Conservation (phyloP, 2,113 vertebrate species). For the Poicephalus gulielmi region DNA sequence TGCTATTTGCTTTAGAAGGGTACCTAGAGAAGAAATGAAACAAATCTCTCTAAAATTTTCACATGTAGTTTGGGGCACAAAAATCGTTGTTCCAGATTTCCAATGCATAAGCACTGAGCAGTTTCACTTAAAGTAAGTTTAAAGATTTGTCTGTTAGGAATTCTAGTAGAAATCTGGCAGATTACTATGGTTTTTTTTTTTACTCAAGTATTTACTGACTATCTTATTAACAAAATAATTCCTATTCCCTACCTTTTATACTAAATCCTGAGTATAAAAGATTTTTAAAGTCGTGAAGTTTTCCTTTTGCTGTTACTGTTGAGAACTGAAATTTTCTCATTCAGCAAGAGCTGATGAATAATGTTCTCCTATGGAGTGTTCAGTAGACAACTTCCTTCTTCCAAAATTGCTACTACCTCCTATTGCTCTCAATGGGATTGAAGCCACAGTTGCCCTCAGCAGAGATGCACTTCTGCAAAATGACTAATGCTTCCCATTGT, state of each 20-base stretch:
- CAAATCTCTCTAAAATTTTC: neutral
- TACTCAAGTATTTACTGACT: neutral
- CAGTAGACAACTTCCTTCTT: neutral
- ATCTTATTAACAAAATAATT: neutral
- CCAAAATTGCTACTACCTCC: constrained; percentile 47
- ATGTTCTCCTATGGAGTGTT: constrained; percentile 26
- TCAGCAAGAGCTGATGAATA: constrained; percentile 30
- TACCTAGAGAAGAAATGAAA: neutral
- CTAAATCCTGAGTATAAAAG: neutral
- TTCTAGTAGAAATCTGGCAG: neutral
- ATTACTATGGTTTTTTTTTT: neutral
- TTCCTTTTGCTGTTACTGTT: neutral
- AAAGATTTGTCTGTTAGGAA: neutral
- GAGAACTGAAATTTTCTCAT: constrained; percentile 1
- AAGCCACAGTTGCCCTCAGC: constrained; percentile 31
- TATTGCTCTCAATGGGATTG: constrained; percentile 29
- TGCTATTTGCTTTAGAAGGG: neutral
- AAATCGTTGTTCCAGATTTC: neutral
- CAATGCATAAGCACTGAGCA: neutral
- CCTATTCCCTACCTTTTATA: neutral
- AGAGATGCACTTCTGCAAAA: constrained; percentile 29
- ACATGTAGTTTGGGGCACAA: neutral
- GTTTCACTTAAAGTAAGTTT: neutral
- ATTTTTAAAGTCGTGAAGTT: neutral
- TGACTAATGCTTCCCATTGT: constrained; percentile 46